Percentiles rank a stretch among this genome's conserved stretches.
Conservation (phyloP, 2,113 vertebrate species). For the Casuarius casuarius region DNA sequence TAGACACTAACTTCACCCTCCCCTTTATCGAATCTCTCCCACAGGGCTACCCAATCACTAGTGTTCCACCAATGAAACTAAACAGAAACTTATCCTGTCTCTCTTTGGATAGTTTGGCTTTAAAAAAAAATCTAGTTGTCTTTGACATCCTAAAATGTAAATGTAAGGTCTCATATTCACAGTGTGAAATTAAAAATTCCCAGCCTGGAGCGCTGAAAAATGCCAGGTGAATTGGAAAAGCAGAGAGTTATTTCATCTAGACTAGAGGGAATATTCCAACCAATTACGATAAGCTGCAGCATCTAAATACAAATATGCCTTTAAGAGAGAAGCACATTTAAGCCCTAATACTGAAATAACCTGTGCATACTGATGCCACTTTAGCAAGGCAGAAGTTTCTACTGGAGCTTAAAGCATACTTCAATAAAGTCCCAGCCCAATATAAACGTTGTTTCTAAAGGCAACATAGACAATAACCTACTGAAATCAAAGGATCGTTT, state of each 20-base stretch:
- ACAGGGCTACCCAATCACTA: not conserved
- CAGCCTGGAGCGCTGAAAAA: not conserved
- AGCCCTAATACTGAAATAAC: not conserved
- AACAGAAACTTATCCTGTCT: not conserved
- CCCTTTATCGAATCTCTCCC: not conserved
- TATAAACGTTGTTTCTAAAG: not conserved
- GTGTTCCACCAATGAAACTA: not conserved
- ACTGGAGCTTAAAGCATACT: not conserved
- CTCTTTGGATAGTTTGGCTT: not conserved
- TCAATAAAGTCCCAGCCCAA: not conserved
- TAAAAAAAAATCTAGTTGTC: not conserved
- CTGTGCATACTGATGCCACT: not conserved
- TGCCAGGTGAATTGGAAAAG: not conserved
- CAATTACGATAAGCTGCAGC: not conserved
- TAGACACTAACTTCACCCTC: not conserved
- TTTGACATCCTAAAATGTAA: not conserved
- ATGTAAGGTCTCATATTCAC: not conserved
- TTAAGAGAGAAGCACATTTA: not conserved
- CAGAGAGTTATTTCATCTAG: not conserved
- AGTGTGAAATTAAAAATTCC: not conserved
- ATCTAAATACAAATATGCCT: not conserved
- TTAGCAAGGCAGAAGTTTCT: not conserved
- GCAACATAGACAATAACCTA: not conserved
- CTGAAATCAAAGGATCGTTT: not conserved
- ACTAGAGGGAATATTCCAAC: not conserved